Percentiles rank a stretch among this genome's conserved stretches.
Conservation (phyloP, 2,113 vertebrate genomes). For the Neolamprologus devosi region DNA sequence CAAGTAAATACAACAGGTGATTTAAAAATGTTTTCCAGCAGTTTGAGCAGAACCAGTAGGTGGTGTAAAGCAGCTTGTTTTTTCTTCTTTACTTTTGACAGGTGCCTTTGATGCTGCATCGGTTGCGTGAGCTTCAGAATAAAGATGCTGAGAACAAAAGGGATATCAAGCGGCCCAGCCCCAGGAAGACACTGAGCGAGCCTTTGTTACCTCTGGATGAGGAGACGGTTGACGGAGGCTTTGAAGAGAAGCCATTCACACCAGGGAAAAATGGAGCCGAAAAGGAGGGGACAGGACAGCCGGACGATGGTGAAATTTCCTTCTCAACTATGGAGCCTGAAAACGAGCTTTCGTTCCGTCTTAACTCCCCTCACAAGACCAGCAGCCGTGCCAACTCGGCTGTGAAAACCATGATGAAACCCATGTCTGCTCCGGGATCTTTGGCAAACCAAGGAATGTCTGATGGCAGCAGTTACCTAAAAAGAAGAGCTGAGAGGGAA, state of each 20-base stretch:
- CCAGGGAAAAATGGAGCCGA: conserved; percentile 46
- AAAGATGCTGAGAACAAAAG: conserved; percentile 80
- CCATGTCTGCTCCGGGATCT: conserved; percentile 61
- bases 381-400: conserved; percentile 78
- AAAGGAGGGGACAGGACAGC: conserved; percentile 17
- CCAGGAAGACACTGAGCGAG: conserved; percentile 78
- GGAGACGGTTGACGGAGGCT: conserved; percentile 91
- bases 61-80: neutral
- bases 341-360: conserved; percentile 80
- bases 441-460: conserved; percentile 31
- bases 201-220: conserved; percentile 88
- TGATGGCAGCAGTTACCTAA: conserved; percentile 61
- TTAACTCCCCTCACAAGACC: conserved; percentile 78
- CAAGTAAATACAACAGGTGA: neutral
- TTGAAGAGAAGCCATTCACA: conserved; percentile 75
- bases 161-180: conserved; percentile 85
- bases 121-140: conserved; percentile 87
- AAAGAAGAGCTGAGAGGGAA: conserved; percentile 77
- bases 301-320: conserved; percentile 16
- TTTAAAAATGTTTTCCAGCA: neutral
- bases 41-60: neutral
- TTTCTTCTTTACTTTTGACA: conserved; percentile 42
- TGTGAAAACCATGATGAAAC: conserved; percentile 75
- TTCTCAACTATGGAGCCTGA: conserved; percentile 64
- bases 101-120: conserved; percentile 93